Base-by-base conservation (phyloP, 1,140 invertebrate genomes). In the Ceratosolen solmsi region DNA sequence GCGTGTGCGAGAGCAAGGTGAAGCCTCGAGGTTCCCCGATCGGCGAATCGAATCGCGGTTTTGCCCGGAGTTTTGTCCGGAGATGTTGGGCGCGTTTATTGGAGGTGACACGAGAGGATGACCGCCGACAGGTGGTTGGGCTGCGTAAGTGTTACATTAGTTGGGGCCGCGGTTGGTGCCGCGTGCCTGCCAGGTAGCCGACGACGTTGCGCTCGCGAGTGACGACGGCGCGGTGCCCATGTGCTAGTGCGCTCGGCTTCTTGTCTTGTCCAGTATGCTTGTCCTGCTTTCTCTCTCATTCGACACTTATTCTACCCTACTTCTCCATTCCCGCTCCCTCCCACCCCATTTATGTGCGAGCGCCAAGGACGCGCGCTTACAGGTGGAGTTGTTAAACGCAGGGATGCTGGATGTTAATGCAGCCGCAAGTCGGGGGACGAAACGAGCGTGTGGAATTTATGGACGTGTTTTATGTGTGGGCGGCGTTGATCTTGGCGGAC, bases 321-420 rank as follows among this genome's bases (percentile, higher is more conserved):
- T 11, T 54, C 30, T 36, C 17, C 4, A 2, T 30, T 20, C 13
- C 17, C n/a, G 9, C 58, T 20, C 20, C 2, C 54, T 25, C 8
- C 2, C 2, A 22, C 54, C 4, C 60, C 15, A 20, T 8, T 25
- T 38, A 38, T 68, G 27, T 33, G 60, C 15, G 13, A 17, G 15
- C 25, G 60, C 7, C 2, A 20, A 1, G 3, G 5, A 63, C 30
- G 9, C 41, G 41, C 41, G 20, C 33, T 38, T 38, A 68, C 33
- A 68, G 63, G 63, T 68, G 63, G 36, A 38, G 27, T 68, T 68
- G 33, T n/a, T n/a, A n/a, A n/a, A n/a, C n/a, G n/a, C n/a, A n/a
- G n/a, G n/a, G n/a, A n/a, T n/a, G n/a, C n/a, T n/a, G n/a, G n/a
- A n/a, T n/a, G n/a, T n/a, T n/a, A n/a, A n/a, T 38, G 63, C 36